Evolutionary conservation across 2,888 invertebrate species (phyloP), one percentile per base, ranked within the genome.

Genomic region (Brenthis hecate): DNA sequence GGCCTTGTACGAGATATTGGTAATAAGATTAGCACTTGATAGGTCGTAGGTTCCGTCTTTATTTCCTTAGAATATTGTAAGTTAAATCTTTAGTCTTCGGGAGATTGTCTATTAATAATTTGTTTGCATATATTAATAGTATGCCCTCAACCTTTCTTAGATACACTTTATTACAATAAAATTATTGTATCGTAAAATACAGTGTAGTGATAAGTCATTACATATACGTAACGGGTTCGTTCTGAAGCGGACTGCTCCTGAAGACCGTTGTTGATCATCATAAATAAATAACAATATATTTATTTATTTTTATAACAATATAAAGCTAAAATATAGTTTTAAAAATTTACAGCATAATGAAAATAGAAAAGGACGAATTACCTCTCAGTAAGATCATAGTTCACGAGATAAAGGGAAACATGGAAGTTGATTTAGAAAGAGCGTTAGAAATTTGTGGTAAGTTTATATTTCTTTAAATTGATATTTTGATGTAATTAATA

Each of bases 391-490:
- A 16, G 58, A 19, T 23, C n/a, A 54, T 51, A 36, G 4, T 47
- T 32, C 19, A 51, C 55, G 43, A 64, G 16, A 16, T 63, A 1
- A 67, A 65, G 6, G 56, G 56, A 51, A 72, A 69, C n/a, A 75
- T 76, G 77, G 78, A 77, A 61, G 81, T 81, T 0, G 85, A 85
- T 50, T 76, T 88, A 36, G 89, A 90, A 70, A 88, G 85, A 16
- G 89, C 89, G 0, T 70, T 90, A 71, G 86, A 88, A 65, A 64
- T 86, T n/a, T 87, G 85, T 65, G 89, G 89, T 89, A 28, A 75
- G 75, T 73, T 48, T 60, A 36, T n/a, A n/a, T 19, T n/a, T 13
- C 8, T 16, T 28, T 55, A 47, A 3, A 2, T 32, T 48, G 13
- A 13, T 58, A 56, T 48, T 19, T 6, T 14, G 47, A 14, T 47